A percentile compares a stretch with the other conserved stretches of the same genome.
Evolutionary conservation across 2,113 vertebrate species (phyloP).

Genomic region (Brachirus orientalis): DNA sequence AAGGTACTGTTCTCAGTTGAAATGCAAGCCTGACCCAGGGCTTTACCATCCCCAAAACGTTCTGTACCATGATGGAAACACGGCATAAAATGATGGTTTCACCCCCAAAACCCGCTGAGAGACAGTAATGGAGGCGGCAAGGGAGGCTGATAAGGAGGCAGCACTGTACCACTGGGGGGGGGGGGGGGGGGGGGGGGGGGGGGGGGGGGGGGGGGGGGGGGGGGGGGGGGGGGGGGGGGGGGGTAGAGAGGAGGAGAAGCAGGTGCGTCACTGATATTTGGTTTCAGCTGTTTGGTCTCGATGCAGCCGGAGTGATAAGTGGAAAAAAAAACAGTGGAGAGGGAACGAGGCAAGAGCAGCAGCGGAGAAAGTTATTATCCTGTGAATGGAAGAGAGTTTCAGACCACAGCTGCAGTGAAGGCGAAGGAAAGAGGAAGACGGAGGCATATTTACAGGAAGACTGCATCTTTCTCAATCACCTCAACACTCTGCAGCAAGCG

Average conservation of each 20-base stretch:
- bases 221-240: too few relatives aligned
- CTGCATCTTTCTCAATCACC: slow-evolving; percentile 36
- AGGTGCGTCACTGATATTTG: slow-evolving; percentile 72
- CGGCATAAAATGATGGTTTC: background rate
- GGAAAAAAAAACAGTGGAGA: slow-evolving; percentile 35
- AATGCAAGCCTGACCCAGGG: too few relatives aligned
- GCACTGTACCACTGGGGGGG: too few relatives aligned
- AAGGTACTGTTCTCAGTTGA: too few relatives aligned
- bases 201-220: slow-evolving; percentile 7
- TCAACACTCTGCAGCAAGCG: slow-evolving; percentile 51
- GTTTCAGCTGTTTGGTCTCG: slow-evolving; percentile 54
- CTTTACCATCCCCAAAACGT: too few relatives aligned
- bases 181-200: background rate
- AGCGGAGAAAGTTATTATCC: slow-evolving; percentile 50
- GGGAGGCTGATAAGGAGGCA: slow-evolving; percentile 6
- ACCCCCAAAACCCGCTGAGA: slow-evolving; percentile 8
- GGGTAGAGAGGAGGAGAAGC: slow-evolving; percentile 27
- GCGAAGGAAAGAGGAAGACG: slow-evolving; percentile 21
- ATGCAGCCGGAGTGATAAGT: slow-evolving; percentile 24
- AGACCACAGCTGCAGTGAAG: slow-evolving; percentile 39
- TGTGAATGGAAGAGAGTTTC: slow-evolving; percentile 46
- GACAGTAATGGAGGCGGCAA: background rate
- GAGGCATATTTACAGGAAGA: slow-evolving; percentile 28
- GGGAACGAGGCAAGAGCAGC: slow-evolving; percentile 34
- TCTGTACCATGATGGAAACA: too few relatives aligned